These are phyloP conservation scores for Unio delphinus DNA, from an alignment of 2,888 invertebrate genomes.

Conservation along the genomic window DNA sequence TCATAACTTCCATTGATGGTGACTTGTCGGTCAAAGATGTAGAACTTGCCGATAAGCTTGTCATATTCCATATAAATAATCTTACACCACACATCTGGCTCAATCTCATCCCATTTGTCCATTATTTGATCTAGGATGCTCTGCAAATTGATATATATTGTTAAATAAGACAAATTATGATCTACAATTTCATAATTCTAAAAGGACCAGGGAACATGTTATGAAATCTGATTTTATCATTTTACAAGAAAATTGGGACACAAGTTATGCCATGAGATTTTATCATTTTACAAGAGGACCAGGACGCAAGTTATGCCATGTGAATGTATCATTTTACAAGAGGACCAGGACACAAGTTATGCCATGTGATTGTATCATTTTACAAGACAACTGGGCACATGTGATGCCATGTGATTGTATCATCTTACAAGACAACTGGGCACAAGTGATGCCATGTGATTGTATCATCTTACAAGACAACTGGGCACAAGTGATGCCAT, in stretches of 20 bases:
- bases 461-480: no score
- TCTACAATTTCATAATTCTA: neutral
- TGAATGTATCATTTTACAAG: no score
- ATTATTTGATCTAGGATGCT: conserved; percentile 27
- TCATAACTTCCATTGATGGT: conserved; percentile 96
- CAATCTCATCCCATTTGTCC: conserved; percentile 83
- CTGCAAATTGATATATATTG: conserved; percentile 67
- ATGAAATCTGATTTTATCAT: neutral
- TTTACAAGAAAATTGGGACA: neutral
- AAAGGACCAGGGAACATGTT: neutral
- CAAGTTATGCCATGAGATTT: no score
- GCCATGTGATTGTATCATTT: no score
- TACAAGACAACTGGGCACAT: no score
- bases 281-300: neutral
- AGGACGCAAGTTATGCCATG: no score
- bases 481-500: no score
- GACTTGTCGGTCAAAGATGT: conserved; percentile 94
- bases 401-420: no score
- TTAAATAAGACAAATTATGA: neutral
- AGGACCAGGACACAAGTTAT: no score
- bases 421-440: no score
- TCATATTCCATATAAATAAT: conserved; percentile 97
- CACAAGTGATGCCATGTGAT: no score
- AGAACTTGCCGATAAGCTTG: conserved; percentile 92
- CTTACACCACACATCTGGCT: conserved; percentile 99